Conservation (phyloP, 1,140 invertebrate species). For the Brachionus koreanus region DNA sequence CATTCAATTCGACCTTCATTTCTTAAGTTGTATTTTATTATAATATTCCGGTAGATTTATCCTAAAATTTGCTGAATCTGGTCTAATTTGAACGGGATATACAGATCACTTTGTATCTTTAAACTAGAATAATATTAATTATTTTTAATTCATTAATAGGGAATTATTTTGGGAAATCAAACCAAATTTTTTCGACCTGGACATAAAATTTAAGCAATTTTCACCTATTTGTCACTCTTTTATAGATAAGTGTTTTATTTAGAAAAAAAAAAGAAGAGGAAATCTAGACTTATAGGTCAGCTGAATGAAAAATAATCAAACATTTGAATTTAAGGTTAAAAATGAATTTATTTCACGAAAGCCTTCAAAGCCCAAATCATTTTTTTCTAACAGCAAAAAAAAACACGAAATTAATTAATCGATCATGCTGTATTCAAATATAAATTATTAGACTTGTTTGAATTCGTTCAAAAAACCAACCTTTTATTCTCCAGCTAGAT, state of each 20-base stretch:
- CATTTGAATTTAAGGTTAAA: background rate
- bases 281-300: background rate
- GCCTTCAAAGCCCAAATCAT: background rate
- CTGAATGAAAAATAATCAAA: background rate
- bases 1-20: background rate
- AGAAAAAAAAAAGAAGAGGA: background rate
- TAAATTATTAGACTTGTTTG: background rate
- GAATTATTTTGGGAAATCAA: background rate
- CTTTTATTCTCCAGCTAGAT: background rate
- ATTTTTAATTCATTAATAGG: background rate
- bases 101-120: background rate
- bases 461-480: background rate
- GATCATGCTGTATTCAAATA: background rate
- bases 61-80: background rate
- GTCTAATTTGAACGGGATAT: background rate
- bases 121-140: background rate
- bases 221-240: conserved; percentile 1
- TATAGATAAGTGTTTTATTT: background rate
- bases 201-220: background rate
- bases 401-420: background rate
- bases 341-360: background rate
- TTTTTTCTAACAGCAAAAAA: background rate
- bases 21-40: background rate
- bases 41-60: background rate
- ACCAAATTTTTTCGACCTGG: background rate